These are phyloP conservation scores for Hydraecia micacea DNA, from an alignment of 2,888 invertebrate species.

Conservation along the genomic window DNA sequence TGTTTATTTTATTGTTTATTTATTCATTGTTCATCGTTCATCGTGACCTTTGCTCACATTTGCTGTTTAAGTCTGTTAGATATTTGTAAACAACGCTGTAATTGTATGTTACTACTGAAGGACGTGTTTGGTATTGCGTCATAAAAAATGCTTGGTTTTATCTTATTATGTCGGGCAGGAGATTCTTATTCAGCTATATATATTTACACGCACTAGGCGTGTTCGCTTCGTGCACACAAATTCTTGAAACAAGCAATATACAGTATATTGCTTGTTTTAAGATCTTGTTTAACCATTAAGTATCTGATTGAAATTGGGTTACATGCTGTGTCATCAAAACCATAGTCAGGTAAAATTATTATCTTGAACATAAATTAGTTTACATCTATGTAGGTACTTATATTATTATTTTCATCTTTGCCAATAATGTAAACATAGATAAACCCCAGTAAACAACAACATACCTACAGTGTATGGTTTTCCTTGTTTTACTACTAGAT, in stretches of 20 bases:
- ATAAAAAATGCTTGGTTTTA: conserved; percentile 32
- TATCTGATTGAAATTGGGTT: background rate
- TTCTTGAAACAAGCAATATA: too few relatives aligned
- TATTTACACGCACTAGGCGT: conserved; percentile 14
- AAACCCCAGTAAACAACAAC: background rate
- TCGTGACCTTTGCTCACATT: conserved; percentile 73
- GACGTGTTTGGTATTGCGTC: conserved; percentile 60
- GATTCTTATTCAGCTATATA: background rate
- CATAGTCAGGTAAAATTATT: background rate
- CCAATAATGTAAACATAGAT: conserved; percentile 7
- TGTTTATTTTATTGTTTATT: conserved; percentile 65
- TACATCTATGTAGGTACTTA: background rate
- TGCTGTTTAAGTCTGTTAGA: conserved; percentile 23
- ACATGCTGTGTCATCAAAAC: conserved; percentile 8
- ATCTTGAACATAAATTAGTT: background rate
- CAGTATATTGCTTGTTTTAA: background rate
- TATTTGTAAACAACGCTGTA: conserved; percentile 63
- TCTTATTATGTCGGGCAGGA: background rate
- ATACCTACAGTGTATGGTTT: background rate
- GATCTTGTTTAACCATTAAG: background rate
- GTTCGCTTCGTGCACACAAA: background rate
- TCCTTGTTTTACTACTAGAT: background rate
- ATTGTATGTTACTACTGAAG: conserved; percentile 40
- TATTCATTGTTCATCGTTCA: conserved; percentile 68
- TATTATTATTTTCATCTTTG: background rate